Base-by-base conservation (phyloP, 2,113 vertebrate genomes). In the Egretta garzetta region DNA sequence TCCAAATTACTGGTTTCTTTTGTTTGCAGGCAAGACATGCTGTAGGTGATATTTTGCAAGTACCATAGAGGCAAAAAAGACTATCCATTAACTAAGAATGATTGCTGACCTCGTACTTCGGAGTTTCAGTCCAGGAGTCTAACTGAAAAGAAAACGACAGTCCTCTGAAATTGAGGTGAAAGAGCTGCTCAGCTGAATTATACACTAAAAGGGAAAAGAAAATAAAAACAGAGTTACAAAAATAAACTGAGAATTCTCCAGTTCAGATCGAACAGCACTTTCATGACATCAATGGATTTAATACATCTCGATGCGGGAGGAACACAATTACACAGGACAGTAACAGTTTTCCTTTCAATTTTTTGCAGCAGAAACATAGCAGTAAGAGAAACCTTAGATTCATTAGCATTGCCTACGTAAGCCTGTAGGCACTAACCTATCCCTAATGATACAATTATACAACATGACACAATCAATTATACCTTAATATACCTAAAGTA, bases 81-180 rank as follows among this genome's bases (percentile, higher is more conserved):
- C 41, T 49, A 86, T 26, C 63, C 71, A 86, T 81, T 73, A 66
- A 91, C 39, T 39, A 52, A 55, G n/a, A 86, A 60, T 3, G 33
- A 96, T 62, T 88, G 71, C 99, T 99, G 90, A 99, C 99, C 99
- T 99, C 99, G 21, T 99, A 99, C 95, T 99, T 99, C 0, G 99
- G 99, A 93, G 99, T 99, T 98, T 99, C 99, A n/a, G 99, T 99
- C 99, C 99, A 99, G 5, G 99, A 99, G 97, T 99, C 99, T 97
- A 99, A 98, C 96, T 99, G 99, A 96, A 99, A 99, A 95, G 99
- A 99, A 98, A 99, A 99, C 4, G 99, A 99, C 76, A 99, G 98
- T 96, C 99, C 99, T 97, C 99, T 98, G 96, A 99, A 99, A 98
- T 99, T 99, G 98, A 99, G 99, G 98, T 99, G 99, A 98, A 99